Evolutionary conservation across 2,888 invertebrate genomes (phyloP), one percentile per base, ranked within the genome.

Genomic region (Galerucella calmariensis): DNA sequence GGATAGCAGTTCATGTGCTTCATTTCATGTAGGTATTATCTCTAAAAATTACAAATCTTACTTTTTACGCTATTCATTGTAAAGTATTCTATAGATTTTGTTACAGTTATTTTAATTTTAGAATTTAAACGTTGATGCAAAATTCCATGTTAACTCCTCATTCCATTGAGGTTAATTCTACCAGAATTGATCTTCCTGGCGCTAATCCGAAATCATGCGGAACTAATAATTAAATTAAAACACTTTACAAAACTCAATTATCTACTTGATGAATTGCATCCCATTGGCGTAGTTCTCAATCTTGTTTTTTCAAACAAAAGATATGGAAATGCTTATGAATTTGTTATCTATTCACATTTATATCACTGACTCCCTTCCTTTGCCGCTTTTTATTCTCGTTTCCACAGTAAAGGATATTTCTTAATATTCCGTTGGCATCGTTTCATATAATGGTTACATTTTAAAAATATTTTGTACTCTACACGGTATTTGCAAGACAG

Each of bases 191-290:
- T 58, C 56, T 69, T 65, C 65, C 58, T 56, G 58, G 12, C 53
- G 44, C 1, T 69, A 73, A 73, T 73, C 59, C 51, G 56, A 65
- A 69, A 48, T 68, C 68, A 69, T 69, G 69, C 69, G 69, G 53
- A 69, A 69, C 69, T 53, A 69, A 69, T 27, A 27, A 27, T 27
- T 27, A 27, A 75, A 76, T 76, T 74, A 76, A 76, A 76, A 71
- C 73, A 76, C 72, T 75, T 72, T 72, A 41, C 67, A 62, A 70
- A 74, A 77, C 63, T 75, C 74, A 74, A 77, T 74, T 77, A 77
- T 70, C 63, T 66, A 59, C 74, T 69, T 74, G 74, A 77, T 74
- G 68, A 77, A 74, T 74, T 74, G 70, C 74, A n/a, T 20, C 2
- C 8, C 56, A 20, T 2, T 8, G 56, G 56, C 56, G 56, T n/a